Conservation (phyloP, 2,888 invertebrate species). For the Stegophylla sp. region DNA sequence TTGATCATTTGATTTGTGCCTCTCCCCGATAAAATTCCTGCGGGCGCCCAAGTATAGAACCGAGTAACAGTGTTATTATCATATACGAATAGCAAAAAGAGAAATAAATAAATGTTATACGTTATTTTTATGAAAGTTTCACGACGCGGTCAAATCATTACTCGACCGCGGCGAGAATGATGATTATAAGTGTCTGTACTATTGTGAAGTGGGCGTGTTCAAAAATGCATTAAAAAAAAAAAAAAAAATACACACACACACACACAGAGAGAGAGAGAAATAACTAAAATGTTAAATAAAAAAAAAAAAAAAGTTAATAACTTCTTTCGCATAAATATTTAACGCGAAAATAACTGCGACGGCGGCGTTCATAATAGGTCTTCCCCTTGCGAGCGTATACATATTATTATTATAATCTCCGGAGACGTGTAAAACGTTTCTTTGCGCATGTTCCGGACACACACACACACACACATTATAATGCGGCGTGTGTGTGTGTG, state of each 20-base stretch:
- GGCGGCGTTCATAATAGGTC: constrained; percentile 46
- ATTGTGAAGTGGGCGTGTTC: not conserved
- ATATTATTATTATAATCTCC: constrained; percentile 48
- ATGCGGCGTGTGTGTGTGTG: not conserved
- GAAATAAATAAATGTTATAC: too few relatives aligned
- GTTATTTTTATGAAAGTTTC: not conserved
- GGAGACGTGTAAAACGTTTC: constrained; percentile 59
- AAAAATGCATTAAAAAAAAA: not conserved
- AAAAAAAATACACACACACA: not conserved
- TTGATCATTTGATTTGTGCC: too few relatives aligned
- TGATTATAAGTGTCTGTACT: not conserved
- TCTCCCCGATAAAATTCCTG: too few relatives aligned
- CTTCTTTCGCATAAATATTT: constrained; percentile 54
- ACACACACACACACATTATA: not conserved
- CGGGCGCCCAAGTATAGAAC: too few relatives aligned
- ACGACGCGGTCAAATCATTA: not conserved
- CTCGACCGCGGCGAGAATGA: not conserved
- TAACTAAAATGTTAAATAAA: not conserved
- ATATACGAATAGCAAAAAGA: not conserved
- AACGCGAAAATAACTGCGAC: constrained; percentile 48
- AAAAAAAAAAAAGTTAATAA: constrained; percentile 53
- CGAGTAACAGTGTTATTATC: not conserved
- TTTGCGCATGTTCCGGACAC: constrained; percentile 35
- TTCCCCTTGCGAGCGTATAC: constrained; percentile 15
- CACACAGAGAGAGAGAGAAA: not conserved